Conservation (phyloP, 2,113 vertebrate species). For the Symphodus melops region DNA sequence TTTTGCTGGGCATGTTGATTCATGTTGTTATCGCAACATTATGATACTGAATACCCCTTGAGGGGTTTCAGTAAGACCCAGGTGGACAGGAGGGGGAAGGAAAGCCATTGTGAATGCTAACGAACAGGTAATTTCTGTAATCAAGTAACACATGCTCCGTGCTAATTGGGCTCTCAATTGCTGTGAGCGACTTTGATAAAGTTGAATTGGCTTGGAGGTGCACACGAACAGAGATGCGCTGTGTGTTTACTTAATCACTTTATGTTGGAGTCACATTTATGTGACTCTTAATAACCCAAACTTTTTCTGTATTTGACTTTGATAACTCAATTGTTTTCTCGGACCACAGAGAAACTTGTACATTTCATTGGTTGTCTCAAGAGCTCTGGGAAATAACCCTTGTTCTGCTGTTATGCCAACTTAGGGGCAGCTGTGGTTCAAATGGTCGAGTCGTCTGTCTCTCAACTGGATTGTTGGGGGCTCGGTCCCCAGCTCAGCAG, state of each 20-base stretch:
- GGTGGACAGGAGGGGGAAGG: slow-evolving; percentile 18
- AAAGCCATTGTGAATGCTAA: slow-evolving; percentile 53
- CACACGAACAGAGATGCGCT: not conserved
- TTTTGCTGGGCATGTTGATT: slow-evolving; percentile 58
- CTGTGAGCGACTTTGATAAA: slow-evolving; percentile 58
- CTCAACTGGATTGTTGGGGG: no score
- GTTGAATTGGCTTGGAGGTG: slow-evolving; percentile 41
- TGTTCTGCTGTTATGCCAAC: no score
- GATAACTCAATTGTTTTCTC: no score
- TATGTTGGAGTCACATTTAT: not conserved
- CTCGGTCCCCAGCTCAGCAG: no score
- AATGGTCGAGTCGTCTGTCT: no score
- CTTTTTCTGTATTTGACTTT: not conserved
- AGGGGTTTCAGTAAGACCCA: slow-evolving; percentile 42
- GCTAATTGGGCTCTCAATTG: slow-evolving; percentile 65
- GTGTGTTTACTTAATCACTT: not conserved
- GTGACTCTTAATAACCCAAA: not conserved
- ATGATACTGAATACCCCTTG: slow-evolving; percentile 32
- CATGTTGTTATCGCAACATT: slow-evolving; percentile 52
- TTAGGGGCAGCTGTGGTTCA: no score
- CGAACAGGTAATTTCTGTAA: slow-evolving; percentile 57
- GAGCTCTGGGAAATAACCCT: no score
- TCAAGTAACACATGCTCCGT: slow-evolving; percentile 56
- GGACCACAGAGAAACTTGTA: no score
- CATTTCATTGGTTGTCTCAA: no score